Conservation (phyloP, 2,113 vertebrate genomes). For the Thalassoma bifasciatum region DNA sequence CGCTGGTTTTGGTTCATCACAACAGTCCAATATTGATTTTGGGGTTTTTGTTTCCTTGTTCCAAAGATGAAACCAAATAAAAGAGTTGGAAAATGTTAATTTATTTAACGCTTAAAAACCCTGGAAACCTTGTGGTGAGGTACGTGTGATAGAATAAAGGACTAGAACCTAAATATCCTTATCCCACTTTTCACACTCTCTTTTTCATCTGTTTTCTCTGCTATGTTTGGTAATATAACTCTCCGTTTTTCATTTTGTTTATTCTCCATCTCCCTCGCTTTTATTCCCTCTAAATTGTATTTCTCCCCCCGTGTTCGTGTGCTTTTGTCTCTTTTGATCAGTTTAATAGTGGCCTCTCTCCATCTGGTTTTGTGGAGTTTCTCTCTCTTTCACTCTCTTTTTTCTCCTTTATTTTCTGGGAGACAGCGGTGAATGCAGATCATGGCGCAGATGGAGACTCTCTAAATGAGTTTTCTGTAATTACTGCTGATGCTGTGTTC, state of each 20-base stretch:
- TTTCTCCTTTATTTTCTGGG: not conserved
- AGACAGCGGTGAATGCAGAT: conserved; percentile 37
- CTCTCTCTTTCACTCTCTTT: not conserved
- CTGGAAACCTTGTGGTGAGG: not conserved
- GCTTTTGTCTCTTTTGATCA: conserved; percentile 69
- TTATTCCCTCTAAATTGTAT: conserved; percentile 51
- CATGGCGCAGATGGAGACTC: conserved; percentile 39
- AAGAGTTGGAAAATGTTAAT: not conserved
- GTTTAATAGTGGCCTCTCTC: conserved; percentile 27
- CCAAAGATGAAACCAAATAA: not conserved
- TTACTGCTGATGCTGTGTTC: conserved; percentile 38
- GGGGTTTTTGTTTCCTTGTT: too few species aligned
- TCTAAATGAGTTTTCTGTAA: conserved; percentile 54
- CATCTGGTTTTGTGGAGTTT: conserved; percentile 15
- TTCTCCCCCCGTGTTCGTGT: conserved; percentile 18
- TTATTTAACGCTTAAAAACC: too few species aligned
- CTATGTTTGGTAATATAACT: conserved; percentile 33
- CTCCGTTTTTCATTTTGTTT: conserved; percentile 54
- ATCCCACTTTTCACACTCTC: not conserved
- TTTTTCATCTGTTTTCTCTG: not conserved
- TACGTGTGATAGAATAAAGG: too few species aligned
- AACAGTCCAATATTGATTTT: too few species aligned
- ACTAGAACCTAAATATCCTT: not conserved
- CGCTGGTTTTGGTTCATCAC: too few species aligned
- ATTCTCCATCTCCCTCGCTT: conserved; percentile 27